Evolutionary conservation across 2,113 vertebrate species (phyloP), one percentile per base, ranked within the genome.

Genomic region (Rhinogobius similis): DNA sequence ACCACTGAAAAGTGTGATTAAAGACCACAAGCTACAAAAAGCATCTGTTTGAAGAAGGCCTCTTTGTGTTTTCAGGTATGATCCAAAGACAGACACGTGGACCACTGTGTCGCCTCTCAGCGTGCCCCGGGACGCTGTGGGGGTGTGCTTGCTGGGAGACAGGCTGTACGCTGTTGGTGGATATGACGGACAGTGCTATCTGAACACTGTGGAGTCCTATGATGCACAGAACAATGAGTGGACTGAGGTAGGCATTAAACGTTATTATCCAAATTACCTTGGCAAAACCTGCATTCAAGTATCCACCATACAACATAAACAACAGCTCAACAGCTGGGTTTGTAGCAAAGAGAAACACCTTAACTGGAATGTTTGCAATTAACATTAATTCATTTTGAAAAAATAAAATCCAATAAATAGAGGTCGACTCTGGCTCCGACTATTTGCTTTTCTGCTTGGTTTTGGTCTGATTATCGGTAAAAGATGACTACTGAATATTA

Each of bases 161-260:
- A 89, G 91, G 59, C 79, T 99, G 0, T 99, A 96, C 11, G 96
- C 95, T 0, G 95, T 99, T 23, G 98, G 97, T 0, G 97, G 98
- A 76, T 98, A 99, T 2, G 96, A 99, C 5, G 96, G 98, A 1
- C 96, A 97, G 46, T 88, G 92, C 0, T 99, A 98, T 79, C 90
- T 99, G 87, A 96, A 90, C 78, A 97, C 91, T 0, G 96, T 99
- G 6, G 97, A 99, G 87, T 98, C 97, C 59, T 99, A 99, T 0
- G 96, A 99, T 78, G 93, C 95, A 21, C 96, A 97, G 83, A 97
- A 95, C 88, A 95, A 99, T 9, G 96, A 99, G 80, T 99, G 98
- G 98, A 96, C 93, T 39, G 94, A 98, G 96, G 98, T 99, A 50
- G 6, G 20, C 20, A 10, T n/a, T n/a, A 10, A 10, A 50, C 10